phyloP scores from a whole-genome alignment of 2,797 vertebrate species.

The Brachyalestes nurse region DNA sequence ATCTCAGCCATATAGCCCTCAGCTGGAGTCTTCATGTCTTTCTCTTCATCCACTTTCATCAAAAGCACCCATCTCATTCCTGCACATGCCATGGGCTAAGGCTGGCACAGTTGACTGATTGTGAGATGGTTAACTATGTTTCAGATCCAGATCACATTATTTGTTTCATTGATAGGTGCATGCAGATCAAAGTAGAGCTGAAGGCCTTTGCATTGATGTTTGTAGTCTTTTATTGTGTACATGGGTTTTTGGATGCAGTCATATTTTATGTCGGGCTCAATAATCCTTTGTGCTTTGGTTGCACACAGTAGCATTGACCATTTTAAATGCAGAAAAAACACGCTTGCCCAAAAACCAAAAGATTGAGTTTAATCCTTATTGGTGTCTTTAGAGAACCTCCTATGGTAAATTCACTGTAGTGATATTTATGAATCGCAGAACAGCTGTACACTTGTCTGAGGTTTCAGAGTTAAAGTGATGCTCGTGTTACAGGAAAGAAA shows the following conservation, averaged over 20 bases:
- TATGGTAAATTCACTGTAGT: slow-evolving; percentile 25
- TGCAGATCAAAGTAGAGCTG: slow-evolving; percentile 58
- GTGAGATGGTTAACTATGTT: slow-evolving; percentile 49
- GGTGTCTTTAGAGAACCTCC: slow-evolving; percentile 18
- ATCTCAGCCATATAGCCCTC: slow-evolving; percentile 53
- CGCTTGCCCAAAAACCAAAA: slow-evolving; percentile 48
- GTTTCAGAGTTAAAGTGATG: slow-evolving; percentile 32
- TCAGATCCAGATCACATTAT: slow-evolving; percentile 54
- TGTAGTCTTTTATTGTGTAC: slow-evolving; percentile 17
- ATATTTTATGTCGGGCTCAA: slow-evolving; percentile 45
- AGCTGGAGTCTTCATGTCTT: slow-evolving; percentile 48
- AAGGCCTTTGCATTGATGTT: slow-evolving; percentile 51
- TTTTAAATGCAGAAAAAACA: slow-evolving; percentile 19
- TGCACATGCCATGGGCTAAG: slow-evolving; percentile 42
- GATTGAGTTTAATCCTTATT: slow-evolving; percentile 49
- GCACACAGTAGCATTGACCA: slow-evolving; percentile 29
- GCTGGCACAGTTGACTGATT: slow-evolving; percentile 41
- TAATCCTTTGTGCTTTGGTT: slow-evolving; percentile 35
- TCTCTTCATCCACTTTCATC: slow-evolving; percentile 47
- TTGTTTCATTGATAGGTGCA: slow-evolving; percentile 54
- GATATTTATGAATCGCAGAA: slow-evolving; percentile 27
- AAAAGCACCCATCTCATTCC: slow-evolving; percentile 48
- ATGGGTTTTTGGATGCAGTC: slow-evolving; percentile 36
- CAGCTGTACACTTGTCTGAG: background rate
- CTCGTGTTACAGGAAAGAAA: background rate